phyloP scores from a whole-genome alignment of 2,797 vertebrate species.

The Peromyscus eremicus region DNA sequence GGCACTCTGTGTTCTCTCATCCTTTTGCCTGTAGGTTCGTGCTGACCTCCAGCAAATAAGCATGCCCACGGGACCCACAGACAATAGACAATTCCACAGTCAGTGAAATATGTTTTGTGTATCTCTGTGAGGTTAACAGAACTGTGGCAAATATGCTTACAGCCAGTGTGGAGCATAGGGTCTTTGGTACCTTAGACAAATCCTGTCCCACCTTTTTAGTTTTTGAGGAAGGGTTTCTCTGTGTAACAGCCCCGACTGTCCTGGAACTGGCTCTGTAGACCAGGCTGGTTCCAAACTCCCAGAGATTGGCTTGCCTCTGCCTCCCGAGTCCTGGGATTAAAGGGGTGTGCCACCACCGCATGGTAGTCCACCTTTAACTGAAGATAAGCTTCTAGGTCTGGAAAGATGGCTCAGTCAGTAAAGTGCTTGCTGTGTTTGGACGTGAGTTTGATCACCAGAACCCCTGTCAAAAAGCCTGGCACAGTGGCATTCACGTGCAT shows the following conservation, averaged over 20 bases:
- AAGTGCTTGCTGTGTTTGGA: neutral
- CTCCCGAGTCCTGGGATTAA: neutral
- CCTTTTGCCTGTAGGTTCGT: constrained; percentile 7
- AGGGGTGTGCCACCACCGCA: neutral
- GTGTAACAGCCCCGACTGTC: neutral
- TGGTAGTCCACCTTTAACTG: constrained; percentile 23
- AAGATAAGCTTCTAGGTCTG: neutral
- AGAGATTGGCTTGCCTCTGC: neutral
- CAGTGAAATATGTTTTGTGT: neutral
- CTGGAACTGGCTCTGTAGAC: neutral
- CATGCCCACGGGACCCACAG: neutral
- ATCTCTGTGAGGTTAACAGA: constrained; percentile 30
- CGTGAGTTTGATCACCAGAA: neutral
- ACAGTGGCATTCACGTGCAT: neutral
- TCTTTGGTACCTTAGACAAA: constrained; percentile 48
- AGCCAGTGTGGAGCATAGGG: neutral
- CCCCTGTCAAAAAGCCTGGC: neutral
- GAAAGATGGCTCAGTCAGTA: neutral
- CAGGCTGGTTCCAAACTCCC: neutral
- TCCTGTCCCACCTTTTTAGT: neutral
- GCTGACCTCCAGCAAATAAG: neutral
- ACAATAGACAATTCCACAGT: neutral
- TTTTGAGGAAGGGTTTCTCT: neutral
- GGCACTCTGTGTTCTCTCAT: neutral
- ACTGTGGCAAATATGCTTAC: neutral